Percentiles rank a stretch among this genome's conserved stretches.
Conservation (phyloP, 2,888 invertebrate genomes). For the Cheilosia impressa region DNA sequence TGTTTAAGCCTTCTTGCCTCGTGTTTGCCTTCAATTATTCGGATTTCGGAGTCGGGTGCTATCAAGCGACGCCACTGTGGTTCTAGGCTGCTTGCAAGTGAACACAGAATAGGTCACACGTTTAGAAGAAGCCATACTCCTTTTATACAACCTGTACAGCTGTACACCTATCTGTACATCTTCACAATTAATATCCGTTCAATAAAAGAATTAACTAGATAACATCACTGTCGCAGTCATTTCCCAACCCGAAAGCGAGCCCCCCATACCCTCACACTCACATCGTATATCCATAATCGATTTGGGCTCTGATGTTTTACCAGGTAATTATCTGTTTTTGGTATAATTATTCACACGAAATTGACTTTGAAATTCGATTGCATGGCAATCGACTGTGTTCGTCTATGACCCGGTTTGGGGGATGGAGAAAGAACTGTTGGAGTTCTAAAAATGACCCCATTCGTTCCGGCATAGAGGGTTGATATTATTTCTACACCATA, state of each 20-base stretch:
- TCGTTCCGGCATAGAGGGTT: conserved; percentile 25
- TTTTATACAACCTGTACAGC: not conserved
- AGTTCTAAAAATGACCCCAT: conserved; percentile 57
- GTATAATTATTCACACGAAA: conserved; percentile 75
- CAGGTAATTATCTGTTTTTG: conserved; percentile 73
- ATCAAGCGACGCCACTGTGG: too few relatives aligned
- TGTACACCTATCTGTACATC: conserved; percentile 23
- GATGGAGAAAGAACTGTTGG: not conserved
- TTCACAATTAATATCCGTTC: conserved; percentile 68
- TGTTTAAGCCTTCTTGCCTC: too few relatives aligned
- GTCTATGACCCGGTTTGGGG: not conserved
- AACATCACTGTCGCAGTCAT: conserved; percentile 35
- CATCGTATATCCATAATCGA: conserved; percentile 63
- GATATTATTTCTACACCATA: not conserved
- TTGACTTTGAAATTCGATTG: conserved; percentile 75
- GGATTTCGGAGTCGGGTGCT: too few relatives aligned
- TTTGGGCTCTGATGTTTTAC: conserved; percentile 63
- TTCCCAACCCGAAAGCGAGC: not conserved
- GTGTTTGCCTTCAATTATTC: too few relatives aligned
- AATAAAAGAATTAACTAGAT: conserved; percentile 57
- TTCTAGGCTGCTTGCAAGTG: too few relatives aligned
- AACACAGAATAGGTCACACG: too few relatives aligned
- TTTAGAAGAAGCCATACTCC: too few relatives aligned
- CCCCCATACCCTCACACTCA: not conserved
- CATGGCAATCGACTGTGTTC: conserved; percentile 66